Evolutionary conservation across 2,888 invertebrate genomes (phyloP).

Genomic region (Cerastis leucographa): DNA sequence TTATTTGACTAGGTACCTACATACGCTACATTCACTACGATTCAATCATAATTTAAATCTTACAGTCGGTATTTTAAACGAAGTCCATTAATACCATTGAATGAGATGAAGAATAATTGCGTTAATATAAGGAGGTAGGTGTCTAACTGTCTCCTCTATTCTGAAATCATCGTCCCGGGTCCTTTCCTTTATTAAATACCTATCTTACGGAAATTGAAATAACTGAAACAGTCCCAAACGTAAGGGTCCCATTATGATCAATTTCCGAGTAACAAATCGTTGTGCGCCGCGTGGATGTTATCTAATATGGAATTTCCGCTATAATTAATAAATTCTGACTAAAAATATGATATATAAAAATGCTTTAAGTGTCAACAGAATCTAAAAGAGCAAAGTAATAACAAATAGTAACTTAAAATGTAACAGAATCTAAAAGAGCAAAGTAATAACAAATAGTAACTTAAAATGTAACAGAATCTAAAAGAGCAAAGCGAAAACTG

Average conservation of each 20-base stretch:
- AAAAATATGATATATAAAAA: background rate
- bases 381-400: background rate
- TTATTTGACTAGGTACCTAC: no score
- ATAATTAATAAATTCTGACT: slow-evolving; percentile 17
- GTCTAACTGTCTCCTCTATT: slow-evolving; percentile 33
- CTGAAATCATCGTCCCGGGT: slow-evolving; percentile 66
- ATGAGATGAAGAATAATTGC: slow-evolving; percentile 43
- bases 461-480: background rate
- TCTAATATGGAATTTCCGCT: slow-evolving; percentile 5
- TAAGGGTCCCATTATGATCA: slow-evolving; percentile 70
- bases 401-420: no score
- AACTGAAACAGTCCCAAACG: slow-evolving; percentile 70
- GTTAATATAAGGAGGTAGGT: slow-evolving; percentile 33
- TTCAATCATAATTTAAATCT: slow-evolving; percentile 6
- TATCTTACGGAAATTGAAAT: slow-evolving; percentile 79
- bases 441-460: no score
- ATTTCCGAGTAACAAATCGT: slow-evolving; percentile 68
- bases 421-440: background rate
- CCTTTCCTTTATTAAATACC: slow-evolving; percentile 77
- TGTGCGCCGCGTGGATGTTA: slow-evolving; percentile 27
- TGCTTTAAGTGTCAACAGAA: background rate
- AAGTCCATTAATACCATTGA: slow-evolving; percentile 27
- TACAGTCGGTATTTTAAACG: slow-evolving; percentile 2
- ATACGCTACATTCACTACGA: background rate
- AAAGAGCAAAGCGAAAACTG: background rate